These are phyloP conservation scores for Schizaphis graminum DNA, from an alignment of 2,888 invertebrate species.

Conservation along the genomic window DNA sequence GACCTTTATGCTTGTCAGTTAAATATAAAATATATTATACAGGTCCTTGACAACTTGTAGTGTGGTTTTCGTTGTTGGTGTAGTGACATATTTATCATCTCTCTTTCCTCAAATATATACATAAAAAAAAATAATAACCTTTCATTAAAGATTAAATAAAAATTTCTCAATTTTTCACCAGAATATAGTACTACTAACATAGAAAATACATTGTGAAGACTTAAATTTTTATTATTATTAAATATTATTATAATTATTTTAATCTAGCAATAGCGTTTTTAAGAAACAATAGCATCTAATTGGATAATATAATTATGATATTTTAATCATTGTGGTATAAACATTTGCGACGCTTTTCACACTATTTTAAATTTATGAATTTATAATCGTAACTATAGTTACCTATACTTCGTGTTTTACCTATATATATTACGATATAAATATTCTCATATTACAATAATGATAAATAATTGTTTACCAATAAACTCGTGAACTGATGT, in stretches of 20 bases:
- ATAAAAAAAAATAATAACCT: not conserved
- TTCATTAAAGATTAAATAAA: not conserved
- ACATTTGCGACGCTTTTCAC: not conserved
- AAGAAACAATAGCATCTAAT: not conserved
- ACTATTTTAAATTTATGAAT: not conserved
- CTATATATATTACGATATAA: not conserved
- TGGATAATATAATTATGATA: not conserved
- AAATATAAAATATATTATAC: not conserved
- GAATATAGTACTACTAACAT: not conserved
- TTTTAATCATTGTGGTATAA: not conserved
- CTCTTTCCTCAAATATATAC: not conserved
- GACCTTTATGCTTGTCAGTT: not conserved
- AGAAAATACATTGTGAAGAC: not conserved
- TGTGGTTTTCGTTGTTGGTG: not conserved
- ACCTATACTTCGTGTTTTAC: not conserved
- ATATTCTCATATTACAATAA: not conserved
- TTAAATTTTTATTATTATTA: not conserved
- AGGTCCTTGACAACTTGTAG: not conserved
- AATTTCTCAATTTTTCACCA: not conserved
- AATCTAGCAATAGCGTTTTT: not conserved
- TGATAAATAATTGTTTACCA: not conserved
- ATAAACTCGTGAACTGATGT: not conserved
- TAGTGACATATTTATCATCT: not conserved
- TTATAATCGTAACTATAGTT: not conserved
- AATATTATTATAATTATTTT: not conserved